A percentile compares a stretch with the other conserved stretches of the same genome.
These are phyloP conservation scores for Bothrops jararaca DNA, from an alignment of 2,113 vertebrate genomes.

Conservation along the genomic window DNA sequence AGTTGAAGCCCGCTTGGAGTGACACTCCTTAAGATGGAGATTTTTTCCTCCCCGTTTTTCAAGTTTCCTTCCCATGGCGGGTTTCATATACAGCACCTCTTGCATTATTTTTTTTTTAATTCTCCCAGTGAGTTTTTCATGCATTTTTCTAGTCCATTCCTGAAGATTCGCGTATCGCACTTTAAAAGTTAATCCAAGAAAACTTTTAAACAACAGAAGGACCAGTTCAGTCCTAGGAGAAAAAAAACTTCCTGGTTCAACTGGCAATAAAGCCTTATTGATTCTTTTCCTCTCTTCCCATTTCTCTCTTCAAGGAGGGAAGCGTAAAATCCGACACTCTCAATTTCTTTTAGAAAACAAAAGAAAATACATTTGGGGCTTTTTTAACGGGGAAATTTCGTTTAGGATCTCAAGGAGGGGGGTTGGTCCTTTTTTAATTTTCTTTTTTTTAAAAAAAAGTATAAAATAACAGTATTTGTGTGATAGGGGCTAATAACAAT, in stretches of 20 bases:
- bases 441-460: not conserved
- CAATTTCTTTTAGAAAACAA: not conserved
- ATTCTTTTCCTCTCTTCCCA: not conserved
- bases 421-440: constrained; percentile 43
- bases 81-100: not conserved
- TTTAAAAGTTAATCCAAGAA: not conserved
- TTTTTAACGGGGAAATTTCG: not conserved
- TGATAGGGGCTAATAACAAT: constrained; percentile 5
- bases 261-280: not conserved
- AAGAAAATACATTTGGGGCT: not conserved
- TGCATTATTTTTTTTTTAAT: not conserved
- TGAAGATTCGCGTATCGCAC: not conserved
- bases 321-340: accelerated
- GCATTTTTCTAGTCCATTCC: not conserved
- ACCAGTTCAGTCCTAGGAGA: not conserved
- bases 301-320: not conserved
- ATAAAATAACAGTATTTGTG: constrained; percentile 31
- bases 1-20: not conserved
- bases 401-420: not conserved
- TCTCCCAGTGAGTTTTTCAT: not conserved
- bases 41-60: not conserved
- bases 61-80: not conserved
- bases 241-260: not conserved
- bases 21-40: not conserved
- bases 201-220: not conserved